Base-by-base conservation (phyloP, 2,797 vertebrate species). In the Parambassis ranga region DNA sequence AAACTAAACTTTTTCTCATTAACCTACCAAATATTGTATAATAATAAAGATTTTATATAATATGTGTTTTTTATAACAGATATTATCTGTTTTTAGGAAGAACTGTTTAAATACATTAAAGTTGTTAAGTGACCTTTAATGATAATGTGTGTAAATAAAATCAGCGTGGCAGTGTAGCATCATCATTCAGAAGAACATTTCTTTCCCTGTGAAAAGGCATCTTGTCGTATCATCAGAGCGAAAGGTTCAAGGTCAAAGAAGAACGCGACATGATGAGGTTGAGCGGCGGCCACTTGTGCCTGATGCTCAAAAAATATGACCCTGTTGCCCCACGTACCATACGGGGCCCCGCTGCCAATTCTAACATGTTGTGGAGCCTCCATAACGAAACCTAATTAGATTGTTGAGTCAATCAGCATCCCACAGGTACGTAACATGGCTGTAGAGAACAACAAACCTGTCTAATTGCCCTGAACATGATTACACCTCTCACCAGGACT, bases 341-440 rank as follows among this genome's bases (percentile, higher is more conserved):
- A 4, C 61, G 7, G 7, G 61, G 63, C 60, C 73, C 51, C 6
- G 0, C 46, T 28, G 65, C 65, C 63, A 50, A 79, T 62, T 48
- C 73, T 58, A 74, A 70, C 79, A 41, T 51, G 64, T 78, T 79
- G 73, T 60, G 53, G 77, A 73, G 76, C 68, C 77, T 59, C 76
- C 83, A 80, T 81, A 81, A 87, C 70, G 31, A 77, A 87, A 85
- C 57, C 83, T 89, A 90, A 91, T 91, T 89, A 88, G 85, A 87
- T 87, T 85, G 90, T 89, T 89, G 86, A 90, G 86, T 89, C 90
- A 87, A 89, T 91, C 88, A 89, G 85, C 72, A 71, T 88, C 90
- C 88, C 86, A 86, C 90, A 90, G 87, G 87, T 89, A 84, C 83
- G 38, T 77, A 88, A 88, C 87, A 82, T 67, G 80, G 82, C 75